Evolutionary conservation across 1,140 invertebrate genomes (phyloP).

Genomic region (Aporrectodea caliginosa): DNA sequence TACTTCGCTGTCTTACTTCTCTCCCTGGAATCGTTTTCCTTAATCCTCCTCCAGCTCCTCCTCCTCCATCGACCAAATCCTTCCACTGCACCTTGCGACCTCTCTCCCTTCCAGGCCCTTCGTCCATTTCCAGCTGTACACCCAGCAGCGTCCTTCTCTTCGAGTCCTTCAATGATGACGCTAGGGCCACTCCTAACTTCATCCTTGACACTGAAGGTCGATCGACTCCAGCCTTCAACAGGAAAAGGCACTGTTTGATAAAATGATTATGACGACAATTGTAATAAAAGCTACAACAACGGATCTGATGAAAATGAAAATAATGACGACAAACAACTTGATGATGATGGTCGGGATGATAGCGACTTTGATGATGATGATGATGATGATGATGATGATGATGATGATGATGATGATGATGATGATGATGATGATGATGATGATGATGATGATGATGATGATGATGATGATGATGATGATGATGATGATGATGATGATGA

Average conservation of each 20-base stretch:
- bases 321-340: conserved; percentile 27
- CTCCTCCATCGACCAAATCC: neutral
- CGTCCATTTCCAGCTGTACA: too few relatives aligned
- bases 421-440: conserved; percentile 29
- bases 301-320: conserved; percentile 29
- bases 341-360: conserved; percentile 30
- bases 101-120: neutral
- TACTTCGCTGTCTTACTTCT: too few relatives aligned
- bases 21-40: neutral
- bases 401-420: conserved; percentile 21
- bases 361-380: conserved; percentile 18
- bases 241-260: too few relatives aligned
- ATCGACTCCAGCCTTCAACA: too few relatives aligned
- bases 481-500: conserved; percentile 32
- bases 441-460: conserved; percentile 29
- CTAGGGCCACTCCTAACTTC: too few relatives aligned
- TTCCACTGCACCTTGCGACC: neutral
- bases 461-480: conserved; percentile 20
- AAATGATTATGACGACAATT: too few relatives aligned
- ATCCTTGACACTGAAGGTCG: too few relatives aligned
- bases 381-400: conserved; percentile 25
- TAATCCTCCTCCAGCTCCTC: neutral
- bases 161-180: too few relatives aligned
- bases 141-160: too few relatives aligned
- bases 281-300: too few relatives aligned